A percentile compares a stretch with the other conserved stretches of the same genome.
phyloP scores from a whole-genome alignment of 2,113 vertebrate genomes.

The Nothocercus nigrocapillus region DNA sequence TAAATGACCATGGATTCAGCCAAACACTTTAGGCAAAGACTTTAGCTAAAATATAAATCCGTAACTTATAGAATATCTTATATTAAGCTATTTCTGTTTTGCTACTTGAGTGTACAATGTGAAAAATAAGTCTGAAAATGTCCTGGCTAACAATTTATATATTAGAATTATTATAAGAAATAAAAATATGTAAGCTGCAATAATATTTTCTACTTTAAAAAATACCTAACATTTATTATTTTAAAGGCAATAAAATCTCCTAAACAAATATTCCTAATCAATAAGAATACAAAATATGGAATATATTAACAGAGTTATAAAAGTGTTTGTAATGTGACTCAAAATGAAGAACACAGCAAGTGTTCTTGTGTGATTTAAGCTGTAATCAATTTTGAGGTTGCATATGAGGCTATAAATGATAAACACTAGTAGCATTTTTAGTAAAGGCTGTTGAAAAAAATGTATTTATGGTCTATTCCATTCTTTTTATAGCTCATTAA shows the following conservation, averaged over 20 bases:
- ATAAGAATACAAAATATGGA: conserved; percentile 81
- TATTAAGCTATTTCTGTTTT: conserved; percentile 59
- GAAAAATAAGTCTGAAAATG: conserved; percentile 52
- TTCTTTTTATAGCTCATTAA: conserved; percentile 85
- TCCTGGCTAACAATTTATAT: conserved; percentile 47
- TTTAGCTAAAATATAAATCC: conserved; percentile 33
- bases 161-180: conserved; percentile 64
- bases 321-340: conserved; percentile 76
- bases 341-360: conserved; percentile 81
- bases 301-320: conserved; percentile 84
- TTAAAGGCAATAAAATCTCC: conserved; percentile 80
- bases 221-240: conserved; percentile 77
- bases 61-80: conserved; percentile 16
- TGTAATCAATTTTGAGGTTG: conserved; percentile 83
- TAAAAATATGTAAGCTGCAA: conserved; percentile 64
- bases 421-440: conserved; percentile 81
- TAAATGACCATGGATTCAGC: conserved; percentile 62
- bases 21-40: conserved; percentile 62
- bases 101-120: conserved; percentile 61
- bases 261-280: conserved; percentile 84
- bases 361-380: conserved; percentile 72
- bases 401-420: conserved; percentile 81
- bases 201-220: conserved; percentile 65
- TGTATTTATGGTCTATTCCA: conserved; percentile 79
- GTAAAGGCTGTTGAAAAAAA: conserved; percentile 79